phyloP scores from a whole-genome alignment of 2,113 vertebrate species.

The Acrocephalus kingi region DNA sequence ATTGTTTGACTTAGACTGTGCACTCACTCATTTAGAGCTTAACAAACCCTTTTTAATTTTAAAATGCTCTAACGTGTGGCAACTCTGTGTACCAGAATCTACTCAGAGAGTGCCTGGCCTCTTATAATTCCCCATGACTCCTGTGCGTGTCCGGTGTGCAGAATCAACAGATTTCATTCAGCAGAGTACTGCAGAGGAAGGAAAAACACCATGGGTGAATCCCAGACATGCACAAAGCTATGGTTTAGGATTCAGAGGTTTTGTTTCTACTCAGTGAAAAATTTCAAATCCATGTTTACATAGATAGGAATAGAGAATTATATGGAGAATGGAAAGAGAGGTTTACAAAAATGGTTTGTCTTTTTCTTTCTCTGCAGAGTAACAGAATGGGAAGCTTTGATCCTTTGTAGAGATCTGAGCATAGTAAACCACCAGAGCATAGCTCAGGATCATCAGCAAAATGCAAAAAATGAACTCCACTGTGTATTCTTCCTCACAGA shows the following conservation, averaged over 20 bases:
- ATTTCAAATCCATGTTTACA: background rate
- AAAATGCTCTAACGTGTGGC: background rate
- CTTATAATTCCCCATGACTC: background rate
- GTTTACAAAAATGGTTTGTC: background rate
- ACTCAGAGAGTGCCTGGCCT: background rate
- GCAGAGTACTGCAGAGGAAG: background rate
- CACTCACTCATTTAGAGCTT: background rate
- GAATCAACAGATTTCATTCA: background rate
- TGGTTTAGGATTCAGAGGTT: background rate
- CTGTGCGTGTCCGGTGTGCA: accelerated
- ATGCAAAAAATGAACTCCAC: background rate
- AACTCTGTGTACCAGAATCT: background rate
- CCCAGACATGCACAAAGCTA: background rate
- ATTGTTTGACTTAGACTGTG: background rate
- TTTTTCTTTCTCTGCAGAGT: background rate
- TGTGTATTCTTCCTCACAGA: background rate
- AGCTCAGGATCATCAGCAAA: background rate
- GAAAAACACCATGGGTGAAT: background rate
- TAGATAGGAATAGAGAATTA: background rate
- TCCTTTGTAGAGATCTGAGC: background rate
- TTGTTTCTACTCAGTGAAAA: background rate
- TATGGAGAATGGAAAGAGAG: background rate
- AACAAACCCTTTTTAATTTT: background rate
- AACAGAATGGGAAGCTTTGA: background rate
- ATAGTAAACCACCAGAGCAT: background rate